Conservation (phyloP, 2,888 invertebrate species). For the Pilophorus perplexus region DNA sequence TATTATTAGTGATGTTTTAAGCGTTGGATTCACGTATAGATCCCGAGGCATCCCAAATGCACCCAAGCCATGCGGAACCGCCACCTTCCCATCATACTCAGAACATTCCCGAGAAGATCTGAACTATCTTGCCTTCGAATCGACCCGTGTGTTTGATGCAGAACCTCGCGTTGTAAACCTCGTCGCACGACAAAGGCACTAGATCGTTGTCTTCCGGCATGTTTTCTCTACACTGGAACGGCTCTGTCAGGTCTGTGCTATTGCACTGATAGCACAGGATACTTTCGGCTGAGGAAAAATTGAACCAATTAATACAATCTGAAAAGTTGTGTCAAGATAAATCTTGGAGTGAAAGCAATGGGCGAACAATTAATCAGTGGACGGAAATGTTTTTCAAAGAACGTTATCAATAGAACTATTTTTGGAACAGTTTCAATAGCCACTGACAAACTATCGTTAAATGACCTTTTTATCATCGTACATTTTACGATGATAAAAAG, state of each 20-base stretch:
- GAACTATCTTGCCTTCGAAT: conserved; percentile 75
- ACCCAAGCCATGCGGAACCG: too few species aligned
- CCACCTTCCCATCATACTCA: background rate
- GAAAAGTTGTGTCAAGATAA: too few species aligned
- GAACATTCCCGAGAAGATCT: too few species aligned
- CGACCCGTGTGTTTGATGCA: conserved; percentile 93
- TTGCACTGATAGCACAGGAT: conserved; percentile 87
- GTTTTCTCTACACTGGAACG: conserved; percentile 82
- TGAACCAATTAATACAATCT: conserved; percentile 7
- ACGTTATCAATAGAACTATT: background rate
- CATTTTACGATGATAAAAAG: too few species aligned
- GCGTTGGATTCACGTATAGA: background rate
- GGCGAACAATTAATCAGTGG: background rate
- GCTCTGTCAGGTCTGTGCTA: conserved; percentile 71
- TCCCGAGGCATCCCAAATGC: too few species aligned
- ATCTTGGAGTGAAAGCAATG: background rate
- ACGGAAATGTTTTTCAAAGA: too few species aligned
- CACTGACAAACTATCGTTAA: too few species aligned
- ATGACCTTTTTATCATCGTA: too few species aligned
- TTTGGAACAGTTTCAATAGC: too few species aligned
- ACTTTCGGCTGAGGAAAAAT: conserved; percentile 56
- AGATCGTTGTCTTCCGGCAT: conserved; percentile 66
- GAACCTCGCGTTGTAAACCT: conserved; percentile 79
- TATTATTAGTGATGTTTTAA: background rate
- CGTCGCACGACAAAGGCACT: conserved; percentile 67